Conservation (phyloP, 2,888 invertebrate species). For the Halocaridina rubra region DNA sequence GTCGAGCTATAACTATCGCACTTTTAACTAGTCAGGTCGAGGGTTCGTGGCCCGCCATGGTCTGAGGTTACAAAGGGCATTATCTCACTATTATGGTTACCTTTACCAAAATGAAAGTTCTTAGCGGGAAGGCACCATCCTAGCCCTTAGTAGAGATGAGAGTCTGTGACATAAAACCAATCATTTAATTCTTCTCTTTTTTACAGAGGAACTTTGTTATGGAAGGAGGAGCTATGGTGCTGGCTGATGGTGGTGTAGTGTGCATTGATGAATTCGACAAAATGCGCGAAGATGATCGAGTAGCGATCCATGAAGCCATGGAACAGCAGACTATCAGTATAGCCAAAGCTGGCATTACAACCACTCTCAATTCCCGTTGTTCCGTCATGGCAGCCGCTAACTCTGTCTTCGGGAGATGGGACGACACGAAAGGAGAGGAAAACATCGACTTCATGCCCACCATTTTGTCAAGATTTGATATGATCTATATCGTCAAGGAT, state of each 20-base stretch:
- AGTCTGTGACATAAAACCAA: no score
- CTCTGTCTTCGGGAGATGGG: conserved; percentile 98
- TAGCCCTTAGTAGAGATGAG: no score
- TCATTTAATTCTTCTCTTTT: conserved; percentile 43
- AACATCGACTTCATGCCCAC: conserved; percentile 99
- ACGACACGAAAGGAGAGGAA: conserved; percentile 96
- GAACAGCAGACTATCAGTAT: conserved; percentile 99
- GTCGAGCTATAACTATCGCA: no score
- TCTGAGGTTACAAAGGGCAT: no score
- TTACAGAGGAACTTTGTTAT: conserved; percentile 91
- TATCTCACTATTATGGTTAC: no score
- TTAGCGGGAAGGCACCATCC: no score
- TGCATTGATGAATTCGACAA: conserved; percentile 99
- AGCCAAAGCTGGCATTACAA: conserved; percentile 96
- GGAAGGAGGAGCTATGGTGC: conserved; percentile 99
- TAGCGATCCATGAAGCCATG: conserved; percentile 99
- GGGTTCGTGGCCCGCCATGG: no score
- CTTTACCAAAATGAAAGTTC: no score
- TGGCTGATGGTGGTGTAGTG: conserved; percentile 98
- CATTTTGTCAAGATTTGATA: conserved; percentile 98
- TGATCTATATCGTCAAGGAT: conserved; percentile 99
- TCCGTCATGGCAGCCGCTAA: conserved; percentile 99
- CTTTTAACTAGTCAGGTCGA: no score
- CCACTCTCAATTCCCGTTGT: conserved; percentile 97
- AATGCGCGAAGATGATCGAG: conserved; percentile 98